A percentile compares a stretch with the other conserved stretches of the same genome.
Evolutionary conservation across 2,888 invertebrate genomes (phyloP).

Genomic region (Sinopyrophorus schimmeli): DNA sequence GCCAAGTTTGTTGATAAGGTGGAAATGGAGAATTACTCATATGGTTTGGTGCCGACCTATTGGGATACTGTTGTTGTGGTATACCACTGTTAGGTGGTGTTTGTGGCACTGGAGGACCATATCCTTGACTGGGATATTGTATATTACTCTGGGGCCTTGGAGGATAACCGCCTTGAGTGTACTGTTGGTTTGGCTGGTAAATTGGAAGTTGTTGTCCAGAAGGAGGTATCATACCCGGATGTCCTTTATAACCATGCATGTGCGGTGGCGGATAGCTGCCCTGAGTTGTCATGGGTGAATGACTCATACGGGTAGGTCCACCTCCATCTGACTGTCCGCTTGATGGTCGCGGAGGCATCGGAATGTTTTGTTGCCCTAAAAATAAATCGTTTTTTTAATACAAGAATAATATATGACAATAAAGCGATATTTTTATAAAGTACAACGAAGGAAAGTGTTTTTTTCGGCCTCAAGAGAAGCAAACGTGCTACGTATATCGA

Average conservation of each 20-base stretch:
- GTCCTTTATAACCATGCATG: constrained; percentile 65
- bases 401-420: background rate
- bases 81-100: constrained; percentile 49
- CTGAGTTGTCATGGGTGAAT: constrained; percentile 68
- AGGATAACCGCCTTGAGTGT: constrained; percentile 59
- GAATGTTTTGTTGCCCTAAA: constrained; percentile 87
- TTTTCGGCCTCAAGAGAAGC: constrained; percentile 23
- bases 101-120: constrained; percentile 59
- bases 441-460: constrained; percentile 10
- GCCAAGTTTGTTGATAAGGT: constrained; percentile 51
- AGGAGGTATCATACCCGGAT: constrained; percentile 58
- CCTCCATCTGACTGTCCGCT: constrained; percentile 70
- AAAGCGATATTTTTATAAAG: constrained; percentile 4
- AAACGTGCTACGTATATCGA: constrained; percentile 28
- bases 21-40: constrained; percentile 57
- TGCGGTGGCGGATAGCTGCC: constrained; percentile 66
- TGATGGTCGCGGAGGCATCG: constrained; percentile 94
- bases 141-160: constrained; percentile 54
- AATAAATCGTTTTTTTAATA: constrained; percentile 9
- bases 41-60: constrained; percentile 62
- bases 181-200: constrained; percentile 62
- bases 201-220: constrained; percentile 58
- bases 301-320: constrained; percentile 68
- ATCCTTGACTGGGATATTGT: constrained; percentile 60
- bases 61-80: constrained; percentile 59